These are phyloP conservation scores for Halcyon badia DNA, from an alignment of 2,797 vertebrate species.

Conservation along the genomic window DNA sequence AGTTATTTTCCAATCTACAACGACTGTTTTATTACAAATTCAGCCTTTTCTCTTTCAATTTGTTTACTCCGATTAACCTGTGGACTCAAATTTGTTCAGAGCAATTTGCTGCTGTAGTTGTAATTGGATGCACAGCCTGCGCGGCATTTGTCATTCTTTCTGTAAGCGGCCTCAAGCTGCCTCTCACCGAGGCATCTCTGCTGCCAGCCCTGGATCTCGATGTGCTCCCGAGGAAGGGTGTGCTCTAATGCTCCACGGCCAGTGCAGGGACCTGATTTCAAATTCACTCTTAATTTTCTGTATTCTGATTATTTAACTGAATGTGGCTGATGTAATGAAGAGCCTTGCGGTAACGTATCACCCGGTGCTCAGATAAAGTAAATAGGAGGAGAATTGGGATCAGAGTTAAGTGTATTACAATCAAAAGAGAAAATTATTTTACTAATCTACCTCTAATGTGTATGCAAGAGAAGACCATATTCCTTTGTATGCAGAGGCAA, in stretches of 20 bases:
- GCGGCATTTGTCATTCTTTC: background rate
- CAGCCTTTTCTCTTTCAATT: background rate
- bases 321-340: background rate
- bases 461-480: background rate
- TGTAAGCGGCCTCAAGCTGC: background rate
- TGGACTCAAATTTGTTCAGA: background rate
- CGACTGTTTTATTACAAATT: background rate
- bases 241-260: background rate
- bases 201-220: background rate
- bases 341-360: background rate
- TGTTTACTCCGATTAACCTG: background rate
- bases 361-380: background rate
- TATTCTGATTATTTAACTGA: background rate
- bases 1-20: background rate
- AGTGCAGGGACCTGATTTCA: background rate
- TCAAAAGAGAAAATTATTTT: background rate
- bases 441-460: background rate
- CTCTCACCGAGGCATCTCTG: background rate
- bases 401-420: background rate
- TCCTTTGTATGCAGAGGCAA: background rate
- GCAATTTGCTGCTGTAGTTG: background rate
- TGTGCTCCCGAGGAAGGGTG: accelerated
- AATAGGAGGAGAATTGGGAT: background rate
- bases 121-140: background rate
- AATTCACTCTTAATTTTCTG: background rate